phyloP scores from a whole-genome alignment of 37 sponge, comb jelly and placozoan species.

The Chondrilla cf. caribensis region DNA sequence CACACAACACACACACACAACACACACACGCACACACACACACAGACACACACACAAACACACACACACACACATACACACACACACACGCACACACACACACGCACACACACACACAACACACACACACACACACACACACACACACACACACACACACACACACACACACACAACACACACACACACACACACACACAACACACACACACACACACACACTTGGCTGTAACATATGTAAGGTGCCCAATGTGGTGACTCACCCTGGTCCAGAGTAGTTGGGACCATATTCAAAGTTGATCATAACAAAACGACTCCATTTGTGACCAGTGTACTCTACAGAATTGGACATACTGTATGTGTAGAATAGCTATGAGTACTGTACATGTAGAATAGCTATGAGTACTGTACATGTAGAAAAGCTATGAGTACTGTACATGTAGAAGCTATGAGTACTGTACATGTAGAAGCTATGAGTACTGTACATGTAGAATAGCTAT shows the following conservation, averaged over 20 bases:
- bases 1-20: no score
- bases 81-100: slow-evolving; percentile 46
- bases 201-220: no score
- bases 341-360: no score
- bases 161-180: no score
- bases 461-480: no score
- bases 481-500: no score
- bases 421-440: no score
- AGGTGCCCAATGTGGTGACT: neutral
- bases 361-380: neutral
- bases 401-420: neutral
- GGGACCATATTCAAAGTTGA: slow-evolving; percentile 78
- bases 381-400: neutral
- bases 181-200: slow-evolving; percentile 13
- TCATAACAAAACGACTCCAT: slow-evolving; percentile 39
- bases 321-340: slow-evolving; percentile 74
- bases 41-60: slow-evolving; percentile 2
- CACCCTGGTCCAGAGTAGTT: slow-evolving; percentile 37
- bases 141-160: no score
- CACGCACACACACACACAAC: slow-evolving; percentile 41
- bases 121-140: slow-evolving; percentile 34
- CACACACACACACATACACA: slow-evolving; percentile 15
- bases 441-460: no score
- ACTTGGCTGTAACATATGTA: neutral
- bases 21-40: no score